phyloP scores from a whole-genome alignment of 2,888 invertebrate species.

The Drosophila tanythrix region DNA sequence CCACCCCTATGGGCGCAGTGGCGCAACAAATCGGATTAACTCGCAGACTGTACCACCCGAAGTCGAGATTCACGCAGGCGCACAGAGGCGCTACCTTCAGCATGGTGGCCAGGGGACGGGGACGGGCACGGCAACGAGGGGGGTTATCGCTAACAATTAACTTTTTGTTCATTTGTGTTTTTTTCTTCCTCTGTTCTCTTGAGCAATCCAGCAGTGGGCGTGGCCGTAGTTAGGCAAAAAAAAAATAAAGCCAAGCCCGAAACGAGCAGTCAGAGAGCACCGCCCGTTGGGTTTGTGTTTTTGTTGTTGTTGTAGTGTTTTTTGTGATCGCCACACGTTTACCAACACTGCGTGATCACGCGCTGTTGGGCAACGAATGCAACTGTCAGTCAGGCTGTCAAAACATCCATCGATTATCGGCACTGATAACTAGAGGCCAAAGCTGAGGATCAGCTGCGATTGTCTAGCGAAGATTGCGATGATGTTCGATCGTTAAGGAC shows the following conservation, averaged over 20 bases:
- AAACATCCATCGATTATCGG: slow-evolving; percentile 58
- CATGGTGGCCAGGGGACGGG: not conserved
- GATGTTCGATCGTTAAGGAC: slow-evolving; percentile 21
- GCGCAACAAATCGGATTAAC: slow-evolving; percentile 78
- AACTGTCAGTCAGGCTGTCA: slow-evolving; percentile 68
- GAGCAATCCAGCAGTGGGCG: slow-evolving; percentile 47
- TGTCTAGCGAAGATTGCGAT: slow-evolving; percentile 23
- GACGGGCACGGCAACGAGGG: not conserved
- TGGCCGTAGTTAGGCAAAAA: slow-evolving; percentile 53
- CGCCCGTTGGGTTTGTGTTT: slow-evolving; percentile 49
- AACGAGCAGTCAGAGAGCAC: slow-evolving; percentile 60
- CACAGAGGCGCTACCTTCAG: slow-evolving; percentile 35
- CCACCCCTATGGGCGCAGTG: slow-evolving; percentile 62
- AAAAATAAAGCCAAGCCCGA: slow-evolving; percentile 23
- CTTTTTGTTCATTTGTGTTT: slow-evolving; percentile 54
- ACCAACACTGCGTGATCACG: slow-evolving; percentile 57
- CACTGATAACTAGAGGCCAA: slow-evolving; percentile 44
- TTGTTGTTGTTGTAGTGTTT: slow-evolving; percentile 3
- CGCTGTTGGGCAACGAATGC: slow-evolving; percentile 10
- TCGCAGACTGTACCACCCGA: slow-evolving; percentile 72
- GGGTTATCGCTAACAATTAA: slow-evolving; percentile 70
- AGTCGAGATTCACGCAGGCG: slow-evolving; percentile 69
- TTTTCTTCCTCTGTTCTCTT: slow-evolving; percentile 1
- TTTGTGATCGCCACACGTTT: slow-evolving; percentile 25
- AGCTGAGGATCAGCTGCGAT: slow-evolving; percentile 46